Evolutionary conservation across 2,797 vertebrate genomes (phyloP).

Genomic region (Sebastes reedi): DNA sequence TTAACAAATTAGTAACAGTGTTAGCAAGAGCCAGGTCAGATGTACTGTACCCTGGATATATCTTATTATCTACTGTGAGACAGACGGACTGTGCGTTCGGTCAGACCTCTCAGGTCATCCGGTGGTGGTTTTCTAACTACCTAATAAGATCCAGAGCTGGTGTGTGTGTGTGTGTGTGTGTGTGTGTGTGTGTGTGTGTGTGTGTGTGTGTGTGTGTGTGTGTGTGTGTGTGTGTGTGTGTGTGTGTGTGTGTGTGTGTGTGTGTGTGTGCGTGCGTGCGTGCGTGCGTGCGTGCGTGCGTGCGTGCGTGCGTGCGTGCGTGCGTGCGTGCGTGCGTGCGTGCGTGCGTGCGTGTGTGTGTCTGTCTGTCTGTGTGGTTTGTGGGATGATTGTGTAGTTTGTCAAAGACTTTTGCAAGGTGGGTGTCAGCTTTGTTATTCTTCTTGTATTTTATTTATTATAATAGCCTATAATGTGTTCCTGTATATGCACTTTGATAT

Average conservation of each 20-base stretch:
- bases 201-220: not conserved
- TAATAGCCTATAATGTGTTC: not conserved
- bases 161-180: not conserved
- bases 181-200: not conserved
- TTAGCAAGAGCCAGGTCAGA: not conserved
- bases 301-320: not conserved
- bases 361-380: not conserved
- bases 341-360: not conserved
- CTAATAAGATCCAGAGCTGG: no score
- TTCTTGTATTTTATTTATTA: not conserved
- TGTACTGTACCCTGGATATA: not conserved
- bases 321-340: not conserved
- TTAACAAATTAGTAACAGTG: no score
- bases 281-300: not conserved
- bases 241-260: not conserved
- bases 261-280: not conserved
- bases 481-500: not conserved
- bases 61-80: not conserved
- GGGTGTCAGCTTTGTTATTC: not conserved
- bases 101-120: not conserved
- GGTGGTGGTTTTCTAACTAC: not conserved
- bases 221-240: not conserved
- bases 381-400: not conserved
- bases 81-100: not conserved
- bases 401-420: not conserved